Evolutionary conservation across 2,797 vertebrate genomes (phyloP).

Genomic region (Halcyon badia): DNA sequence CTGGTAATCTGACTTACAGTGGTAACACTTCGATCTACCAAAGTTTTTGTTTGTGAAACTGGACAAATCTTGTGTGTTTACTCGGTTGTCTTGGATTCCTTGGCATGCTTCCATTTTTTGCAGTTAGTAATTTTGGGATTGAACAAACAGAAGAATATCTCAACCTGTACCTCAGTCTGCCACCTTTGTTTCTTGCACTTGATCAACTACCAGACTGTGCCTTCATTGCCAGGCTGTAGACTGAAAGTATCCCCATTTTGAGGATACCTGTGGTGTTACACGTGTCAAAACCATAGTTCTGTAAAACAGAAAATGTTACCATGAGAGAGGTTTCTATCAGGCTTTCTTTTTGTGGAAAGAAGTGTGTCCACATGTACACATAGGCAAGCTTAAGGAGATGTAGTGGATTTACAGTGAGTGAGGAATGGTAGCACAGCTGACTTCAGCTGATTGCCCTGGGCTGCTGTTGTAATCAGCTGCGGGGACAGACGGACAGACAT

Average conservation of each 20-base stretch:
- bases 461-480: background rate
- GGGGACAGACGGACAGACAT: rapidly evolving
- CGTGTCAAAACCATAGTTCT: background rate
- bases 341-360: background rate
- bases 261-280: background rate
- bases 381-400: background rate
- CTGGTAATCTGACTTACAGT: background rate
- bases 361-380: background rate
- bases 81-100: background rate
- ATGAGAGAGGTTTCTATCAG: background rate
- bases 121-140: background rate
- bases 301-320: background rate
- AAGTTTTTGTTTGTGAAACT: background rate
- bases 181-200: background rate
- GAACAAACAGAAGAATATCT: background rate
- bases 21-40: background rate
- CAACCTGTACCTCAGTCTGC: background rate
- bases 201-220: background rate
- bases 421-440: background rate
- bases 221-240: background rate
- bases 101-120: background rate
- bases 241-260: background rate
- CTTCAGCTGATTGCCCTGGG: rapidly evolving
- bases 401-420: background rate
- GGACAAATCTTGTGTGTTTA: background rate